phyloP scores from a whole-genome alignment of 2,888 invertebrate species.

The Vandiemenella viatica region DNA sequence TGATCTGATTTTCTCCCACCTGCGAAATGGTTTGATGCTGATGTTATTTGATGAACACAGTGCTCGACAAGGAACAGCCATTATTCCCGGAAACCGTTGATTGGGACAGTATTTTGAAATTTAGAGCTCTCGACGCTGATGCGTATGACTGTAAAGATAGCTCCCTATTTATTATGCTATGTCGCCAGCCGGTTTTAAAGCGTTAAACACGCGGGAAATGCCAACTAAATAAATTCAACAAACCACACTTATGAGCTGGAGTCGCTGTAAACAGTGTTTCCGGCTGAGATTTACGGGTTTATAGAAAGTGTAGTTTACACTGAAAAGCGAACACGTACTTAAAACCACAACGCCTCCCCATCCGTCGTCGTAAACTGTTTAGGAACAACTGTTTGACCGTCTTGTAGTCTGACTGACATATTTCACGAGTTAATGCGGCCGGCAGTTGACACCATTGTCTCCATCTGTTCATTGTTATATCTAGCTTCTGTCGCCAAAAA shows the following conservation, averaged over 20 bases:
- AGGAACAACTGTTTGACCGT: not conserved
- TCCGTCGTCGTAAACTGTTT: not conserved
- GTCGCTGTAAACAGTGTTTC: too few relatives aligned
- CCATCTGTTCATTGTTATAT: too few relatives aligned
- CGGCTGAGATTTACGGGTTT: not conserved
- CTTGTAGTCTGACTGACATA: not conserved
- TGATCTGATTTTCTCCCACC: too few relatives aligned
- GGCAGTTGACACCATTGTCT: too few relatives aligned
- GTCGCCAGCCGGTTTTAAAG: not conserved
- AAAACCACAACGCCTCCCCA: not conserved
- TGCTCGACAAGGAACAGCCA: too few relatives aligned
- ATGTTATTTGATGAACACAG: too few relatives aligned
- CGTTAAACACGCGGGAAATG: not conserved
- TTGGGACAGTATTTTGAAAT: too few relatives aligned
- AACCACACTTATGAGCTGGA: not conserved
- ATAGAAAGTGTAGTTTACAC: not conserved
- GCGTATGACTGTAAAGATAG: not conserved
- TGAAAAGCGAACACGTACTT: not conserved
- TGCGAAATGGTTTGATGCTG: too few relatives aligned
- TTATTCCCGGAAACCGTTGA: too few relatives aligned
- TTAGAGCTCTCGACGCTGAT: too few relatives aligned
- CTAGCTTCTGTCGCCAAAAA: too few relatives aligned
- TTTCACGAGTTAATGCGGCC: not conserved
- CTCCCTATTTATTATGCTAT: not conserved
- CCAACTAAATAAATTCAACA: not conserved